Evolutionary conservation across 2,113 vertebrate genomes (phyloP).

Genomic region (pig (Sus scrofa)): T2T-Sscrofa CM000820.6:118107001-118107500

Average conservation of each 20-base stretch:
- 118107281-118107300: not conserved
- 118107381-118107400: not conserved
- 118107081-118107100: not conserved
- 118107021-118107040: conserved; percentile 48
- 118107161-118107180: not conserved
- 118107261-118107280: conserved; percentile 6
- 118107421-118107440: not conserved
- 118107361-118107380: not conserved
- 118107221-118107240: not conserved
- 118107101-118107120: not conserved
- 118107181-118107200: not conserved
- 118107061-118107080: not conserved
- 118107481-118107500: not conserved
- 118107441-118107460: not conserved
- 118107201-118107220: too few species aligned
- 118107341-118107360: rapidly evolving
- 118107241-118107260: too few species aligned
- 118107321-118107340: not conserved
- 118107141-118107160: not conserved
- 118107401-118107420: not conserved
- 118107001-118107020: not conserved
- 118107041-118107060: not conserved
- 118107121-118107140: not conserved
- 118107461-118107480: not conserved
- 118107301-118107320: not conserved